These are phyloP conservation scores for Nemotelus pantherinus DNA, from an alignment of 2,888 invertebrate genomes.

Conservation along the genomic window DNA sequence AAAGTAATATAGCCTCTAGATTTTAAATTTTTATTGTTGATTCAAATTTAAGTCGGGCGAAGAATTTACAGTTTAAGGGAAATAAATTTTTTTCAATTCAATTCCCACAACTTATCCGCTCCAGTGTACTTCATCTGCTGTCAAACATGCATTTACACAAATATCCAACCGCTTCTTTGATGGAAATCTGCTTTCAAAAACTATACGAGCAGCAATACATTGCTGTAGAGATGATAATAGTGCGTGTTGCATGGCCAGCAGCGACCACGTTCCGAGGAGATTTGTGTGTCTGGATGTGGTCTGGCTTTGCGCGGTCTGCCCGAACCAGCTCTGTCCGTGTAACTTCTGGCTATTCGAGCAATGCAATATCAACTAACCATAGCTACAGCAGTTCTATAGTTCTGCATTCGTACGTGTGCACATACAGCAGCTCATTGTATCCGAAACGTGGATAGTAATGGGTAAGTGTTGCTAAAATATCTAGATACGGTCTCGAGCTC, in stretches of 20 bases:
- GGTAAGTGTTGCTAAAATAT: not conserved
- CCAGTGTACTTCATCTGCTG: too few species aligned
- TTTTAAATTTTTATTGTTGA: too few species aligned
- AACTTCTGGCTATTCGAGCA: not conserved
- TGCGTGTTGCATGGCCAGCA: conserved; percentile 39
- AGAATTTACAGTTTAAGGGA: too few species aligned
- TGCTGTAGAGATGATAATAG: not conserved
- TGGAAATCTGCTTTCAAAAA: too few species aligned
- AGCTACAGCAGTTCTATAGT: not conserved
- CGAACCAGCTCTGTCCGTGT: not conserved
- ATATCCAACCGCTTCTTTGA: too few species aligned
- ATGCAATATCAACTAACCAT: not conserved
- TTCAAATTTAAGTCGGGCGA: too few species aligned
- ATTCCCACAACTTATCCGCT: too few species aligned
- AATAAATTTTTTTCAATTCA: too few species aligned
- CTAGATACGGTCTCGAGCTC: not conserved
- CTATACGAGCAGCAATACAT: not conserved
- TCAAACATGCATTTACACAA: too few species aligned
- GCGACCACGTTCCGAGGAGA: conserved; percentile 43
- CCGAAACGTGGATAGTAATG: not conserved
- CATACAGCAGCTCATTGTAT: not conserved
- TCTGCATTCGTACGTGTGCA: not conserved
- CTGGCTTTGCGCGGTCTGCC: conserved; percentile 22
- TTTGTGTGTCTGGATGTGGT: conserved; percentile 47
- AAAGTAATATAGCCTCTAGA: too few species aligned